phyloP scores from a whole-genome alignment of 2,797 vertebrate species.

The Alcedo quadribrachys region DNA sequence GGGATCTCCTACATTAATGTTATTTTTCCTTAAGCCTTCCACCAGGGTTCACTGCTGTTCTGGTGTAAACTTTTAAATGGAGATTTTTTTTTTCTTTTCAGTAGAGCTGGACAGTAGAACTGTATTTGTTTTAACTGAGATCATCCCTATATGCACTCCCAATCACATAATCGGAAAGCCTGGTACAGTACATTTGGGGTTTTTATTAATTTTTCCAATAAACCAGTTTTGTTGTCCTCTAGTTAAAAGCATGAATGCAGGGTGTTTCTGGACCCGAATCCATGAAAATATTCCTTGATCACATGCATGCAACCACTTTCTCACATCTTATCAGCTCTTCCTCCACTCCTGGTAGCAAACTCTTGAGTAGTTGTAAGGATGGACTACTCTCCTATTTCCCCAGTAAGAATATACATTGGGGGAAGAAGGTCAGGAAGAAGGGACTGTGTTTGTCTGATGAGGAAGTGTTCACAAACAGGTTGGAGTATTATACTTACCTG shows the following conservation, averaged over 20 bases:
- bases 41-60: background rate
- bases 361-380: background rate
- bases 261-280: background rate
- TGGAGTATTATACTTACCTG: conserved; percentile 63
- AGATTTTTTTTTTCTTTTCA: background rate
- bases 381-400: background rate
- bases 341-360: background rate
- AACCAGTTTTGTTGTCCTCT: background rate
- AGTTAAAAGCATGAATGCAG: background rate
- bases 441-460: background rate
- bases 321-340: background rate
- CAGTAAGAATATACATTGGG: background rate
- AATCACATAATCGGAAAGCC: background rate
- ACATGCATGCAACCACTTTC: conserved; percentile 5
- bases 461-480: background rate
- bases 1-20: background rate
- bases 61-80: background rate
- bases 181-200: fast-evolving
- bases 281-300: background rate
- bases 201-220: background rate
- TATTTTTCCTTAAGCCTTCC: background rate
- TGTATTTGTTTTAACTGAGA: background rate
- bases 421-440: background rate
- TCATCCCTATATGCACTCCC: background rate
- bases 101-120: background rate